These are phyloP conservation scores for Venustaconcha ellipsiformis DNA, from an alignment of 1,140 invertebrate genomes.

Conservation along the genomic window DNA sequence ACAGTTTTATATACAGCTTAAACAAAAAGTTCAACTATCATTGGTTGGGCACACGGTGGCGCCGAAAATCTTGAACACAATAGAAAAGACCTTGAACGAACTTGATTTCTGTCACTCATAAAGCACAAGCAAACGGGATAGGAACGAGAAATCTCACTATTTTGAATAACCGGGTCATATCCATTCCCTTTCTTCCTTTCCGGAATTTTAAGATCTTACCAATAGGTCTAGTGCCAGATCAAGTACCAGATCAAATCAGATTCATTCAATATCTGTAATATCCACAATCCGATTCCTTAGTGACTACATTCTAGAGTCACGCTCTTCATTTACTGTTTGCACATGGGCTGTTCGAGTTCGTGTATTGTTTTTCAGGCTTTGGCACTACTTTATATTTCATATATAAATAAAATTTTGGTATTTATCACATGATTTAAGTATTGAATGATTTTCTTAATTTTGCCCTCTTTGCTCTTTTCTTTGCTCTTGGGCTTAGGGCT, in stretches of 20 bases:
- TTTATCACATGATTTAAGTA: background rate
- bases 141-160: background rate
- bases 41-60: too few species aligned
- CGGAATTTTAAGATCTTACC: background rate
- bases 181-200: background rate
- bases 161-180: background rate
- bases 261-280: constrained; percentile 20
- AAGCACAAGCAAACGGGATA: background rate
- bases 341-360: background rate
- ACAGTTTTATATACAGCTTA: too few species aligned
- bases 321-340: background rate
- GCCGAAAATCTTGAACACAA: too few species aligned
- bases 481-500: background rate
- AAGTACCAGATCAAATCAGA: constrained; percentile 1
- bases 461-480: background rate
- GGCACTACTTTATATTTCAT: constrained; percentile 3
- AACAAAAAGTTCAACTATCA: too few species aligned
- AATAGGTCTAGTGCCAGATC: constrained; percentile 17
- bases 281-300: background rate
- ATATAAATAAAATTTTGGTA: background rate
- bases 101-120: background rate
- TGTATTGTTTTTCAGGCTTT: constrained; percentile 3
- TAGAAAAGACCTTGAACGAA: too few species aligned
- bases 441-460: constrained; percentile 5
- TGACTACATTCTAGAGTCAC: constrained; percentile 3